These are phyloP conservation scores for Hyppa rectilinea DNA, from an alignment of 2,888 invertebrate species.

Conservation along the genomic window DNA sequence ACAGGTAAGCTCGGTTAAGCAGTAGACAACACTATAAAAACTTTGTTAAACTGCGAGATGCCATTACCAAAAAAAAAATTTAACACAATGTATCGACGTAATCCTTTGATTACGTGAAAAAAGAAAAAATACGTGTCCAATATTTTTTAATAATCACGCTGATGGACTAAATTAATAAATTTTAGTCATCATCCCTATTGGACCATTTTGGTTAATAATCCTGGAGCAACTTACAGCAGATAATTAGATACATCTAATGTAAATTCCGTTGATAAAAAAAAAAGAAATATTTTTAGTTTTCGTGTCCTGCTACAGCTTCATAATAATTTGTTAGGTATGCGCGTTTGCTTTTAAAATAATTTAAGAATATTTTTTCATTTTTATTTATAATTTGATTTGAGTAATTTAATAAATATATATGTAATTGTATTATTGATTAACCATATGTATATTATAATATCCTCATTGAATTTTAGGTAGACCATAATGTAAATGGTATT, in stretches of 20 bases:
- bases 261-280: background rate
- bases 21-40: too few species aligned
- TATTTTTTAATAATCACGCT: too few species aligned
- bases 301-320: slow-evolving; percentile 6
- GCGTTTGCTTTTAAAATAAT: background rate
- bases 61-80: too few species aligned
- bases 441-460: slow-evolving; percentile 1
- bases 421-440: background rate
- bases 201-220: too few species aligned
- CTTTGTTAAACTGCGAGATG: too few species aligned
- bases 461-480: slow-evolving; percentile 17
- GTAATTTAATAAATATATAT: background rate
- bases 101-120: too few species aligned
- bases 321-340: background rate
- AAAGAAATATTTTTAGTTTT: background rate
- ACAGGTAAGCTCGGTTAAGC: too few species aligned
- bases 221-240: background rate
- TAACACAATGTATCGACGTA: too few species aligned
- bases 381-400: slow-evolving; percentile 25
- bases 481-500: slow-evolving; percentile 40
- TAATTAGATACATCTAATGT: slow-evolving; percentile 8
- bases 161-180: too few species aligned
- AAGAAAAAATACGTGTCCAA: too few species aligned
- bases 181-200: too few species aligned
- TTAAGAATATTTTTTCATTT: background rate